Conservation (phyloP, 2,797 vertebrate species). For the Propithecus perrieri region DNA sequence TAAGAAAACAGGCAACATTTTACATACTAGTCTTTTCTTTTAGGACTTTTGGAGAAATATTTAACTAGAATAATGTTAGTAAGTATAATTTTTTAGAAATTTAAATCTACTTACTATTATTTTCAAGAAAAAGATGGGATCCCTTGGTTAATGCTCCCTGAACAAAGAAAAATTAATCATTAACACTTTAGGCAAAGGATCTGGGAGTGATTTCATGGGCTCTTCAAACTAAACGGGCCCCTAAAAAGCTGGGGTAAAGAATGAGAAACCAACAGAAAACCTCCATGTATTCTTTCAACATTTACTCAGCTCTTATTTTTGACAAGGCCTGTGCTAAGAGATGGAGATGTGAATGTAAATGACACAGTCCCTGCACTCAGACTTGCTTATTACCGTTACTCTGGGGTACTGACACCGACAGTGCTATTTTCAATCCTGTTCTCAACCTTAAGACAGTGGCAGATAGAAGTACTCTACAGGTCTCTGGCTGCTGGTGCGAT, state of each 20-base stretch:
- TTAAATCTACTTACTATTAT: not conserved
- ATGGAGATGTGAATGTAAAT: not conserved
- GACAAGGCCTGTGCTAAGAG: not conserved
- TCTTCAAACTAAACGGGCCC: not conserved
- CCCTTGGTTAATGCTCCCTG: not conserved
- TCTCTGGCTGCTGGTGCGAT: not conserved
- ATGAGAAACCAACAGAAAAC: not conserved
- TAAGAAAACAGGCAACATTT: not conserved
- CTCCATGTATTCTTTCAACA: not conserved
- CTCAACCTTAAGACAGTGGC: not conserved
- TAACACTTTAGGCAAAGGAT: not conserved
- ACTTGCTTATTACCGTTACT: not conserved
- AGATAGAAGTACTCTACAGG: not conserved
- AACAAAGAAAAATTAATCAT: not conserved
- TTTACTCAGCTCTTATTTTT: not conserved
- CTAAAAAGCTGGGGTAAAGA: not conserved
- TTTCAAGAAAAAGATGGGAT: not conserved
- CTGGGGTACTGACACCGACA: not conserved
- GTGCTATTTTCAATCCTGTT: not conserved
- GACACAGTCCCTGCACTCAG: not conserved
- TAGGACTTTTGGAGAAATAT: not conserved
- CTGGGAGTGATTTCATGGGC: not conserved
- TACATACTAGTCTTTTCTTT: not conserved
- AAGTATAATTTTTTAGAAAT: not conserved
- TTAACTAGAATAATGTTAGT: not conserved